Conservation (phyloP, 2,888 invertebrate species). For the Melangyna quadrimaculata region DNA sequence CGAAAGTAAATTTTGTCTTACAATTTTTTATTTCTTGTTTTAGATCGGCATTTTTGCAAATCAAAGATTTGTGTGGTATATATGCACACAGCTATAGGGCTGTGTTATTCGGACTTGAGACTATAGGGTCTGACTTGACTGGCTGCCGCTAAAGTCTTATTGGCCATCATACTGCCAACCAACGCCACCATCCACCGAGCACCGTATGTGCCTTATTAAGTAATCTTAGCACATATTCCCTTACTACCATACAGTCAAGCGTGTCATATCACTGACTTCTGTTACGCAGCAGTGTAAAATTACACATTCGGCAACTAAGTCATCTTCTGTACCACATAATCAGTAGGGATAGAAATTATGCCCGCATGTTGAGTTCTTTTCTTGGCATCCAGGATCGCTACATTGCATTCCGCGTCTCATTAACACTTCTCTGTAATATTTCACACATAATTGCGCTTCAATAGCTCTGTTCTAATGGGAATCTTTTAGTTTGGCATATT, state of each 20-base stretch:
- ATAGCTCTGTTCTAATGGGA: conserved; percentile 29
- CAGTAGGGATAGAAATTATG: conserved; percentile 23
- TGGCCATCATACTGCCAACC: conserved; percentile 8
- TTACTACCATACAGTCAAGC: conserved; percentile 28
- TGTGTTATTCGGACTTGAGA: conserved; percentile 35
- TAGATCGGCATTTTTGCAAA: conserved; percentile 63
- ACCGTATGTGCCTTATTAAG: conserved; percentile 51
- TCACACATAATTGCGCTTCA: conserved; percentile 68
- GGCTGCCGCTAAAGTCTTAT: conserved; percentile 22
- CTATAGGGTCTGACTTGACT: background rate
- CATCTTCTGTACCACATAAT: background rate
- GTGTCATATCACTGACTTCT: conserved; percentile 60
- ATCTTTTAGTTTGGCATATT: background rate
- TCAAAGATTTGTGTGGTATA: conserved; percentile 63
- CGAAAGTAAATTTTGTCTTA: conserved; percentile 56
- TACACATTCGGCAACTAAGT: conserved; percentile 12
- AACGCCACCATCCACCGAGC: background rate
- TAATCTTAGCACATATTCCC: conserved; percentile 48
- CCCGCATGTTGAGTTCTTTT: conserved; percentile 9
- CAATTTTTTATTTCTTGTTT: background rate
- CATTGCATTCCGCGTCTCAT: conserved; percentile 65
- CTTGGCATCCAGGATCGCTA: conserved; percentile 34
- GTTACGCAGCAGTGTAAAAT: conserved; percentile 44
- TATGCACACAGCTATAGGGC: too few species aligned
- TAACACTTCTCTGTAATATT: conserved; percentile 69